Evolutionary conservation across 2,888 invertebrate species (phyloP), one percentile per base, ranked within the genome.

Genomic region (Adelphocoris suturalis): DNA sequence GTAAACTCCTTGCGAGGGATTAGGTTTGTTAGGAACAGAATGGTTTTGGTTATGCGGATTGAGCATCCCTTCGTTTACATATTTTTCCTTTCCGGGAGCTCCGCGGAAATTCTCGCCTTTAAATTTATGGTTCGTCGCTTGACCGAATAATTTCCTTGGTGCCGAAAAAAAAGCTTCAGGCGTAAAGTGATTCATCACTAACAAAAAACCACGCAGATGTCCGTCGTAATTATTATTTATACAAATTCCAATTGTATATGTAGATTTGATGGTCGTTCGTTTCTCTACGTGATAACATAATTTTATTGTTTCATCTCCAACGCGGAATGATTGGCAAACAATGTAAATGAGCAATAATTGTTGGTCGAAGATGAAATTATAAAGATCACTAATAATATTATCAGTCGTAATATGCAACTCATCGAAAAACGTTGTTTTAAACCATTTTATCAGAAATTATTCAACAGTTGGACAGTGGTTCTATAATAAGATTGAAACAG

Each of bases 41-140:
- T 27, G 82, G 82, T 82, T 82, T 47, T 82, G 82, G 82, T 82
- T 82, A 82, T 82, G 82, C 82, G 82, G 82, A 82, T 82, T 82
- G 82, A 82, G 52, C 82, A 52, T 82, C 82, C 82, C 82, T 82
- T 82, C 82, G 82, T 82, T 82, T 82, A 82, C 82, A 82, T 82
- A 82, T 82, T 82, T 82, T 82, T 82, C 82, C 82, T 82, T 82
- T 46, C 14, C n/a, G 82, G 82, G 52, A 1, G 52, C 82, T 23
- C 37, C 3, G 5, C 80, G 82, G 82, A 82, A 82, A 82, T 82
- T 82, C 82, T 16, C 82, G 82, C 82, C 82, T 82, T 82, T 82
- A 82, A 82, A 82, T 82, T 82, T 82, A 82, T 82, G 82, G 52
- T 82, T 82, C 82, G 52, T 52, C 82, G 82, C 82, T 82, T 82